Conservation (phyloP, 30 jellyfish, hydroid and myxozoan species). For the Pelagia noctiluca region DNA sequence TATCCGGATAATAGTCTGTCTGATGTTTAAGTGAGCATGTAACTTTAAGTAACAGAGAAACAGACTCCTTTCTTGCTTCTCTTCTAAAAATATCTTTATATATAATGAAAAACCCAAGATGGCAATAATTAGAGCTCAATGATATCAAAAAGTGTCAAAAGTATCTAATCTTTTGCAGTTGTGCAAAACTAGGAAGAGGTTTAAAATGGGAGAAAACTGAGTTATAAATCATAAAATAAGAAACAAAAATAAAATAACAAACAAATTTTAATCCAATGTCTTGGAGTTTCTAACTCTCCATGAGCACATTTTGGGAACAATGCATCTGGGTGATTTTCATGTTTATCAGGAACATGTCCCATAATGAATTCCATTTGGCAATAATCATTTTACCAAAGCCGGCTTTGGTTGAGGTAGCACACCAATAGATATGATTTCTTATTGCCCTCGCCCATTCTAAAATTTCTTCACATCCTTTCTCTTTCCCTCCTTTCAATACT, state of each 20-base stretch:
- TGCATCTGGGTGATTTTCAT: slow-evolving; percentile 18
- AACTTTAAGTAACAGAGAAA: too few relatives aligned
- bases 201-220: too few relatives aligned
- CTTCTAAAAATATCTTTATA: too few relatives aligned
- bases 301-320: slow-evolving; percentile 47
- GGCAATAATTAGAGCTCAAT: background rate
- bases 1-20: background rate
- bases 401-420: slow-evolving; percentile 27
- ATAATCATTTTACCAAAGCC: slow-evolving; percentile 33
- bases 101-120: background rate
- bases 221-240: background rate
- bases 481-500: slow-evolving; percentile 10
- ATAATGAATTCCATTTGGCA: slow-evolving; percentile 49
- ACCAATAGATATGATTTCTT: slow-evolving; percentile 48
- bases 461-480: slow-evolving; percentile 19
- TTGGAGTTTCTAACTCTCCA: slow-evolving; percentile 11
- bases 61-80: too few relatives aligned
- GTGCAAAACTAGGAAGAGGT: background rate
- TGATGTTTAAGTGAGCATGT: background rate
- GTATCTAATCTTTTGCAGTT: background rate
- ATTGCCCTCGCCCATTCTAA: slow-evolving; percentile 14
- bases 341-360: slow-evolving; percentile 42
- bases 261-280: slow-evolving; percentile 44
- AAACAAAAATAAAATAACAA: background rate
- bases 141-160: background rate